Evolutionary conservation across 2,797 vertebrate genomes (phyloP), one percentile per base, ranked within the genome.

Genomic region (Lepilemur ruficaudatus): DNA sequence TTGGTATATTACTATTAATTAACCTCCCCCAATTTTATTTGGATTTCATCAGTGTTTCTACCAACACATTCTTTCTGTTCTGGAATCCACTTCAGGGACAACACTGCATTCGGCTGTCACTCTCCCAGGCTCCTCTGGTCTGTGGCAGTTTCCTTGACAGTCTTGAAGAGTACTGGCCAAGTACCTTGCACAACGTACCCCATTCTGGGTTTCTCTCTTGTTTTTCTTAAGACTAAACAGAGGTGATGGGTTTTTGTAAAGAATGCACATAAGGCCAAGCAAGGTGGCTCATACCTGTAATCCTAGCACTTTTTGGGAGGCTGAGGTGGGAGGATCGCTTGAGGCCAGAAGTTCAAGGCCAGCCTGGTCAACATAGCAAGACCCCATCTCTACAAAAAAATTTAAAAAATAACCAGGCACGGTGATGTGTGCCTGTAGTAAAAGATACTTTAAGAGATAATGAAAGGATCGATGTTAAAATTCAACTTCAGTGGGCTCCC

Each of bases 101-200:
- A n/a, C 9, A 23, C 0, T n/a, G 57, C 17, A 4, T 35, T 83
- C 59, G 15, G 22, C 1, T 22, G 59, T 11, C 35, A n/a, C 0
- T 9, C 22, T 46, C 35, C n/a, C 15, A 14, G 32, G 28, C n/a
- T 22, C 70, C 38, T 18, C 41, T 50, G 43, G 12, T 2, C 81
- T 50, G 15, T 20, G 59, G 81, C 28, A 63, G 55, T 10, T 59
- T 38, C 32, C 65, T 18, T 30, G 75, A 43, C 8, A 72, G 38
- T 20, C 52, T 38, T 43, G 17, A 69, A n/a, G 14, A 61, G 14
- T 15, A 4, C 10, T 11, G 13, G 48, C 46, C 83, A 23, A 18
- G 48, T 15, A 2, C 9, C 30, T 3, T 14, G 14, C 30, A 20
- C 4, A 20, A 3, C 0, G 7, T 22, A n/a, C 9, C n/a, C 22